Conservation (phyloP, 2,797 vertebrate genomes). For the Loris lydekkerianus region DNA sequence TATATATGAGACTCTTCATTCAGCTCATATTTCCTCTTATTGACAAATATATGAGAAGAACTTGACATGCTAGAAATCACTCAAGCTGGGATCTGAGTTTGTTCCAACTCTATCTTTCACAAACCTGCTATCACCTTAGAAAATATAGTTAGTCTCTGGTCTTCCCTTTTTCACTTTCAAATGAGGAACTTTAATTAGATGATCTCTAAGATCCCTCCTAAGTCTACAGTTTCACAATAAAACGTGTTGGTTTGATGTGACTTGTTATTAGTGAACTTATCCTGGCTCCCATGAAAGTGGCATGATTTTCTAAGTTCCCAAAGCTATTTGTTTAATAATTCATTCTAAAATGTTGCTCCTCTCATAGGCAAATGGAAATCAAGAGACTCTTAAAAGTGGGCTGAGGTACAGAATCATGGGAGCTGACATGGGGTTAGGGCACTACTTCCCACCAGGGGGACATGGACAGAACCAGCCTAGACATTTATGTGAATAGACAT, state of each 20-base stretch:
- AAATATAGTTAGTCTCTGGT: neutral
- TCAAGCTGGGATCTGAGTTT: neutral
- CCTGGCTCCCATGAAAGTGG: neutral
- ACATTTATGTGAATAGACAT: neutral
- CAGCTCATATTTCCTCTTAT: neutral
- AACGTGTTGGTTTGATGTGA: neutral
- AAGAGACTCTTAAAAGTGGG: neutral
- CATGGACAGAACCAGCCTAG: neutral
- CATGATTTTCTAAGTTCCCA: neutral
- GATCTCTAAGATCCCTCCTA: neutral
- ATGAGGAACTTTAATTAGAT: neutral
- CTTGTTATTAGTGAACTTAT: neutral
- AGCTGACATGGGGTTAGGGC: neutral
- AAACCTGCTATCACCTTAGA: neutral
- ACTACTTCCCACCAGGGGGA: neutral
- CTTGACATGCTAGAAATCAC: neutral
- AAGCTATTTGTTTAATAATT: slow-evolving; percentile 18
- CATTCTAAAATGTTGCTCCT: neutral
- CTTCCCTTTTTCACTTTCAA: slow-evolving; percentile 17
- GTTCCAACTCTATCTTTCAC: neutral
- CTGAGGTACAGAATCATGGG: neutral
- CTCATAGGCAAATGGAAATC: slow-evolving; percentile 35
- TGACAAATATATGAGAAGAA: slow-evolving; percentile 13
- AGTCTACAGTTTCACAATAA: slow-evolving; percentile 3
- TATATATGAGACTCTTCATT: neutral